Evolutionary conservation across 2,888 invertebrate species (phyloP), one percentile per base, ranked within the genome.

Genomic region (Drosophila mimetica): DNA sequence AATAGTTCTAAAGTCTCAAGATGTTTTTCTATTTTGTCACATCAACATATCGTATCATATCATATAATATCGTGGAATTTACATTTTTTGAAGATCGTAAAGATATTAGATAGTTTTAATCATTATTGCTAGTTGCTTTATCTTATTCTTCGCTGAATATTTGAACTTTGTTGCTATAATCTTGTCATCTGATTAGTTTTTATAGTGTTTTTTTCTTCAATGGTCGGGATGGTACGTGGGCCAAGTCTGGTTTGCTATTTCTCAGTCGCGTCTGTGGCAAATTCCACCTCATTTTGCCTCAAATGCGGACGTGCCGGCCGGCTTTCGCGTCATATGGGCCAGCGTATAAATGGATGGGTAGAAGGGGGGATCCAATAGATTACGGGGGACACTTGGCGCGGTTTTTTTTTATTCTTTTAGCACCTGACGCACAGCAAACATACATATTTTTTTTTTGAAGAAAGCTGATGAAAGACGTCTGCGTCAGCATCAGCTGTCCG

Each of bases 291-390:
- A 37, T 32, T 66, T 55, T 28, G 41, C 66, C 22, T 32, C 25
- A 44, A 64, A 48, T 61, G 69, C 55, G 61, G 55, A 76, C 51
- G 76, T 72, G 66, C 50, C 48, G 48, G 37, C 34, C 41, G 39
- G 37, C 41, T 75, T 67, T 61, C 42, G 36, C 76, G 65, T 65
- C 71, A 65, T 46, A 57, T 44, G 32, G 25, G 36, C 25, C 25
- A 36, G 9, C 5, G 25, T 16, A 13, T 13, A 8, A 2, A 16
- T 32, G 11, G 30, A 2, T 16, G 25, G 16, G 18, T 5, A 14
- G 7, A 9, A 39, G 41, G 34, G 59, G 41, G 25, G n/a, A 7
- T 22, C 8, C 16, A n/a, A 13, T 9, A 47, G 46, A 22, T 14
- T 18, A n/a, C 22, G 13, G n/a, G 22, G 16, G 47, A 18, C 34